Conservation (phyloP, 30 jellyfish, hydroid and myxozoan species). For the Mastigias papua region DNA sequence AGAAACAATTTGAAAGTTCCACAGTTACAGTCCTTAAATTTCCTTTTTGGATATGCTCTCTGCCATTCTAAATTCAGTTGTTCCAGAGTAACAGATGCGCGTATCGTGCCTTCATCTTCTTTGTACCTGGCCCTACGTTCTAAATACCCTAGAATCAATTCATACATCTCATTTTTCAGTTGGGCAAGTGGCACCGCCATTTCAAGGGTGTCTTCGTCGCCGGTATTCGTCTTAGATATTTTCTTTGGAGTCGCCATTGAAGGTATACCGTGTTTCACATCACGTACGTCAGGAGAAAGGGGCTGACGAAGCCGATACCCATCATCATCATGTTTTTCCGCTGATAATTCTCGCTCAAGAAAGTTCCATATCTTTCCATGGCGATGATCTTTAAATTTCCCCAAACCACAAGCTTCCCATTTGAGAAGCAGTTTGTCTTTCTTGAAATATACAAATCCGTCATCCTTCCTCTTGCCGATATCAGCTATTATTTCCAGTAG, state of each 20-base stretch:
- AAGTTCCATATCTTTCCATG: not conserved
- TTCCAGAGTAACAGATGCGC: not conserved
- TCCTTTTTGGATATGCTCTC: not conserved
- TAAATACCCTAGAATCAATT: not conserved
- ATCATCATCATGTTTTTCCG: not conserved
- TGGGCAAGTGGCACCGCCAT: not conserved
- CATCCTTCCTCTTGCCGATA: not conserved
- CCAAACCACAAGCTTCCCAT: not conserved
- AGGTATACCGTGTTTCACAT: no score
- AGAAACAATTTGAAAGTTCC: not conserved
- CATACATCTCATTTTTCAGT: not conserved
- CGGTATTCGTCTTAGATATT: no score
- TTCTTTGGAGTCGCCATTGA: no score
- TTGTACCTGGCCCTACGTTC: not conserved
- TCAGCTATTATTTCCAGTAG: not conserved
- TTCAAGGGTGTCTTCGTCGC: not conserved
- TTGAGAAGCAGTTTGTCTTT: not conserved
- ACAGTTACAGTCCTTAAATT: not conserved
- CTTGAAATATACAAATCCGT: not conserved
- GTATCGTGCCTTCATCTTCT: not conserved
- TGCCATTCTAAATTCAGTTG: not conserved
- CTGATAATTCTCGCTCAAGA: not conserved
- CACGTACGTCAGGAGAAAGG: not conserved
- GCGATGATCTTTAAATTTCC: not conserved
- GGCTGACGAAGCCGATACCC: not conserved